Percentiles rank a stretch among this genome's conserved stretches.
These are phyloP conservation scores for Coregonus suidteri DNA, from an alignment of 2,797 vertebrate genomes.

Conservation along the genomic window DNA sequence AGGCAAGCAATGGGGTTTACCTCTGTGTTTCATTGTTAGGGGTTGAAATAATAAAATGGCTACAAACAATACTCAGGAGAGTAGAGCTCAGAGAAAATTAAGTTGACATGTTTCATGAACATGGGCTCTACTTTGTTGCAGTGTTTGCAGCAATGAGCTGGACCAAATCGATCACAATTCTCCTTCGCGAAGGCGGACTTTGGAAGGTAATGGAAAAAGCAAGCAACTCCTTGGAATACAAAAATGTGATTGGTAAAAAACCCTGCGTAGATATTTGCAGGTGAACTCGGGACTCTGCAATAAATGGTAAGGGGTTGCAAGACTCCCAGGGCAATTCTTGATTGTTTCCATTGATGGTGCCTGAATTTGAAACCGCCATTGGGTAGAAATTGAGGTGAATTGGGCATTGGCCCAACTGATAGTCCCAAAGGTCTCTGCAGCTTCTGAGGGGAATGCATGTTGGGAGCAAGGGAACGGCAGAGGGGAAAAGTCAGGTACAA, in stretches of 20 bases:
- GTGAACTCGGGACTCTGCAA: slow-evolving; percentile 40
- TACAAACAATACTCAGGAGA: slow-evolving; percentile 25
- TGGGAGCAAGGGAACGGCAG: no score
- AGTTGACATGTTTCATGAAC: slow-evolving; percentile 45
- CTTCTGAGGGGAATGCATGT: no score
- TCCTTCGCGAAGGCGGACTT: slow-evolving; percentile 28
- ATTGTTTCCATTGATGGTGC: slow-evolving; percentile 65
- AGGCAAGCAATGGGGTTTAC: slow-evolving; percentile 18
- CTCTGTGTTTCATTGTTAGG: background rate
- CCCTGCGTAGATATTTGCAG: slow-evolving; percentile 43
- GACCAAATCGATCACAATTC: slow-evolving; percentile 56
- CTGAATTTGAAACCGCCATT: slow-evolving; percentile 47
- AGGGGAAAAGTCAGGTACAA: no score
- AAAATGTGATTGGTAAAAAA: slow-evolving; percentile 39
- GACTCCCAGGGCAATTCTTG: slow-evolving; percentile 53
- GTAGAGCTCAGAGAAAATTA: slow-evolving; percentile 37
- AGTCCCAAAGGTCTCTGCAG: no score
- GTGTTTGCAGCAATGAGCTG: slow-evolving; percentile 54
- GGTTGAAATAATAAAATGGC: slow-evolving; percentile 14
- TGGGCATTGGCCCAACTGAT: background rate
- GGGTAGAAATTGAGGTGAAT: slow-evolving; percentile 43
- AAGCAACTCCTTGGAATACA: slow-evolving; percentile 41
- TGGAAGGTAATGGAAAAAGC: slow-evolving; percentile 29
- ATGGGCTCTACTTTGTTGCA: slow-evolving; percentile 30
- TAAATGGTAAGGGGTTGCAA: slow-evolving; percentile 43